These are phyloP conservation scores for Tetropium fuscum DNA, from an alignment of 2,888 invertebrate genomes.

Conservation along the genomic window DNA sequence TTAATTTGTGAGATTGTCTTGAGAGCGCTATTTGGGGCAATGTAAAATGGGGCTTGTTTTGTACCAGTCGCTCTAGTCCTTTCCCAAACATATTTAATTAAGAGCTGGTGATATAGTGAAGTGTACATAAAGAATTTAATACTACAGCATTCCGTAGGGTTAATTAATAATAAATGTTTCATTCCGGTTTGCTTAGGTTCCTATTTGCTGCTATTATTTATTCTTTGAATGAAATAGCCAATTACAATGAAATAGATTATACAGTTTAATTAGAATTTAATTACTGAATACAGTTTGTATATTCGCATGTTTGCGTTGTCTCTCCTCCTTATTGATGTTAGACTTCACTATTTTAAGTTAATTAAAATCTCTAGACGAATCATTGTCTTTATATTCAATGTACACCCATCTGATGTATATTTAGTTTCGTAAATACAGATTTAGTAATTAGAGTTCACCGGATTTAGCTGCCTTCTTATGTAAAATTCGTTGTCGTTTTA, in stretches of 20 bases:
- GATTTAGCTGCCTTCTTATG: not conserved
- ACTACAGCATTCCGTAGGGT: slow-evolving; percentile 17
- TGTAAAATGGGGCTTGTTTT: slow-evolving; percentile 21
- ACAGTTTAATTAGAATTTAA: slow-evolving; percentile 20
- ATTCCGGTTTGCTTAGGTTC: slow-evolving; percentile 2
- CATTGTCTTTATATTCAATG: slow-evolving; percentile 7
- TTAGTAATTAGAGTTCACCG: slow-evolving; percentile 9
- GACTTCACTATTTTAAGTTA: slow-evolving; percentile 5
- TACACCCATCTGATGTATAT: slow-evolving; percentile 4
- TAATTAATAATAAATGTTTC: slow-evolving; percentile 29
- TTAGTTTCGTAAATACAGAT: slow-evolving; percentile 12
- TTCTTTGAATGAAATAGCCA: slow-evolving; percentile 6
- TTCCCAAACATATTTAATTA: slow-evolving; percentile 31
- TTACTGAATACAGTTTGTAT: slow-evolving; percentile 9
- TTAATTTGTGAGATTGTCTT: slow-evolving; percentile 22
- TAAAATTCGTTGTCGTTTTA: slow-evolving; percentile 11
- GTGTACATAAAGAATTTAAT: slow-evolving; percentile 33
- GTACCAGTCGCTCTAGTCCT: slow-evolving; percentile 9
- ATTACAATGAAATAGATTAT: slow-evolving; percentile 9
- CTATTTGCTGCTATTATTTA: slow-evolving; percentile 24
- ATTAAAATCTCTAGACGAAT: slow-evolving; percentile 12
- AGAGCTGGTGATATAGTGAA: slow-evolving; percentile 24
- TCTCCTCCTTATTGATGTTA: slow-evolving; percentile 13
- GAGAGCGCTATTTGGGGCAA: not conserved
- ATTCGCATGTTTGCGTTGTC: slow-evolving; percentile 5